phyloP scores from a whole-genome alignment of 2,888 invertebrate species.

The Pardosa pseudoannulata region DNA sequence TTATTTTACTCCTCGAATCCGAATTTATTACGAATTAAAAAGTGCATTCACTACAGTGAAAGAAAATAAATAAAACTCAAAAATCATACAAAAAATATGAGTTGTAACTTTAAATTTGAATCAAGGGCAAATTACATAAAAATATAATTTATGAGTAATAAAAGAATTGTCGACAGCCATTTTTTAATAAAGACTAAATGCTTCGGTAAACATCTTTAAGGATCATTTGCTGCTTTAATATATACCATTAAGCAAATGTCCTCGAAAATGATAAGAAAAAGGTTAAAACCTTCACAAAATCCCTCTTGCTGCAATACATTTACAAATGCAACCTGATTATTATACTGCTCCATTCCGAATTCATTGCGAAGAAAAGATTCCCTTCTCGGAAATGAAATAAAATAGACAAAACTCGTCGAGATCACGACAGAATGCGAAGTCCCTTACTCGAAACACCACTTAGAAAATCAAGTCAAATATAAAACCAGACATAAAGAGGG shows the following conservation, averaged over 20 bases:
- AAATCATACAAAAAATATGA: no score
- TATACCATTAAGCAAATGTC: not conserved
- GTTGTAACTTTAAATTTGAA: no score
- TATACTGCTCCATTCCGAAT: conserved; percentile 1
- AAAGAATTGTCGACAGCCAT: no score
- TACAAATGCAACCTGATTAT: conserved; percentile 11
- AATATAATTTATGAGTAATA: no score
- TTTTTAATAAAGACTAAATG: no score
- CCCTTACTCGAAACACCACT: conserved; percentile 68
- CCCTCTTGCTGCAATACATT: not conserved
- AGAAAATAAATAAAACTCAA: no score
- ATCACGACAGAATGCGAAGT: conserved; percentile 59
- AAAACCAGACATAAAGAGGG: conserved; percentile 55
- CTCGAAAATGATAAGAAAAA: not conserved
- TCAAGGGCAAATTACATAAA: no score
- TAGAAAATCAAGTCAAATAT: conserved; percentile 65
- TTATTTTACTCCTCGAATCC: no score
- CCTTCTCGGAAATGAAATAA: not conserved
- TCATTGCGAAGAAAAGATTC: not conserved
- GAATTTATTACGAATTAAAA: no score
- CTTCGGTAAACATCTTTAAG: no score
- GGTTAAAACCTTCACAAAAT: not conserved
- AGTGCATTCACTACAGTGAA: no score
- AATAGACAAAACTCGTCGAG: conserved; percentile 2
- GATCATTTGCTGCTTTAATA: not conserved